phyloP scores from a whole-genome alignment of 1,140 invertebrate species.

The Odontomachus brunneus region DNA sequence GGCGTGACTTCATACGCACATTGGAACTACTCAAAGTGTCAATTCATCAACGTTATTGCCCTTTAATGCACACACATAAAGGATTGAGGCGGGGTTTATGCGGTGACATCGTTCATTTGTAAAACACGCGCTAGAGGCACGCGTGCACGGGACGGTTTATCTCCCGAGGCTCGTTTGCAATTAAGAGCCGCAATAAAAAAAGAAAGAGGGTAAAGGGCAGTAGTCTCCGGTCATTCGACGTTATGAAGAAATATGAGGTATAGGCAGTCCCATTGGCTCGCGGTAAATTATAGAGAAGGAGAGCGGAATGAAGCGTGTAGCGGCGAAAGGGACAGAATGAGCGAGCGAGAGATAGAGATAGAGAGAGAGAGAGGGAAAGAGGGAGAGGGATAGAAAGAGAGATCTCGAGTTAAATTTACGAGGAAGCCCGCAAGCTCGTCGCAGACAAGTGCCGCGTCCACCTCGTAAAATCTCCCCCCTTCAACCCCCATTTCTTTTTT shows the following conservation, averaged over 20 bases:
- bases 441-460: conserved; percentile 72
- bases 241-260: conserved; percentile 69
- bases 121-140: not conserved
- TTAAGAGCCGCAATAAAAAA: conserved; percentile 43
- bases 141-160: conserved; percentile 13
- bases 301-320: conserved; percentile 21
- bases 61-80: not conserved
- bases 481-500: not conserved
- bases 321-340: not conserved
- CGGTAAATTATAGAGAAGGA: conserved; percentile 68
- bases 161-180: conserved; percentile 44
- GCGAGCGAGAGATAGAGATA: not conserved
- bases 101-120: not conserved
- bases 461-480: conserved; percentile 67
- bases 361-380: conserved; percentile 57
- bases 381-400: conserved; percentile 24
- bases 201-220: too few relatives aligned
- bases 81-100: conserved; percentile 13
- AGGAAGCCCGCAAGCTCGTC: conserved; percentile 68
- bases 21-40: too few relatives aligned
- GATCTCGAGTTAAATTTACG: conserved; percentile 71
- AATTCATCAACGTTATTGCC: too few relatives aligned
- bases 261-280: conserved; percentile 56
- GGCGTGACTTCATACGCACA: too few relatives aligned
- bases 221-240: conserved; percentile 42